A percentile compares a stretch with the other conserved stretches of the same genome.
These are phyloP conservation scores for Spinus pinus DNA, from an alignment of 2,797 vertebrate genomes.

Conservation along the genomic window DNA sequence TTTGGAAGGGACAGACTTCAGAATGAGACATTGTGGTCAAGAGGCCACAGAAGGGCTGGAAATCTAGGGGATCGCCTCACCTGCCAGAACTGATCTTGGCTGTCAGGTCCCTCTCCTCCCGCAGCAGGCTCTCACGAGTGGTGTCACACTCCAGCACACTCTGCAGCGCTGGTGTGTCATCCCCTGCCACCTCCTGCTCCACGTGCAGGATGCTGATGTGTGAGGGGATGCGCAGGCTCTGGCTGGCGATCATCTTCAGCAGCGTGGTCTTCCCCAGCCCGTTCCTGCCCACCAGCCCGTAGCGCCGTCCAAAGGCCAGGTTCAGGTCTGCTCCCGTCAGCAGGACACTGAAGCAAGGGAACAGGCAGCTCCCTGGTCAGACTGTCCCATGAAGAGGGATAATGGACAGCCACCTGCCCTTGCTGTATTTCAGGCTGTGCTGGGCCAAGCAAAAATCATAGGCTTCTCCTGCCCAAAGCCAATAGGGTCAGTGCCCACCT, in stretches of 20 bases:
- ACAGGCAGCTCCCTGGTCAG: background rate
- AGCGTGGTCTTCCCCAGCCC: constrained; percentile 95
- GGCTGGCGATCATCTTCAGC: constrained; percentile 93
- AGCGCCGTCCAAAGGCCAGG: constrained; percentile 87
- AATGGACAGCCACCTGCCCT: background rate
- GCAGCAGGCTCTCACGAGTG: constrained; percentile 83
- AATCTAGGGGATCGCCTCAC: constrained; percentile 69
- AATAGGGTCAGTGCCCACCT: background rate
- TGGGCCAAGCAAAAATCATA: background rate
- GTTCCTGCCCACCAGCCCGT: constrained; percentile 92
- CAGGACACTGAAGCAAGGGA: constrained; percentile 78
- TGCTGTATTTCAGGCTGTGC: background rate
- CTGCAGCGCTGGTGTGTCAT: constrained; percentile 87
- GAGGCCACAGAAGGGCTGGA: background rate
- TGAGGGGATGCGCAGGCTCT: constrained; percentile 86
- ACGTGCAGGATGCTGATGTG: constrained; percentile 96
- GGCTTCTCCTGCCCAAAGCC: background rate
- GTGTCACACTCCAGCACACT: constrained; percentile 93
- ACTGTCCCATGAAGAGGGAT: background rate
- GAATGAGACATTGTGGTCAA: fast-evolving
- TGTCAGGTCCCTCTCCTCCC: constrained; percentile 83
- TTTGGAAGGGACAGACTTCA: background rate
- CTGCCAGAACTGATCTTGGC: constrained; percentile 82
- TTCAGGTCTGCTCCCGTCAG: constrained; percentile 90
- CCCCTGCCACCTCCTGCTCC: constrained; percentile 95